Evolutionary conservation across 2,113 vertebrate genomes (phyloP).

Genomic region (Tragelaphus buxtoni): DNA sequence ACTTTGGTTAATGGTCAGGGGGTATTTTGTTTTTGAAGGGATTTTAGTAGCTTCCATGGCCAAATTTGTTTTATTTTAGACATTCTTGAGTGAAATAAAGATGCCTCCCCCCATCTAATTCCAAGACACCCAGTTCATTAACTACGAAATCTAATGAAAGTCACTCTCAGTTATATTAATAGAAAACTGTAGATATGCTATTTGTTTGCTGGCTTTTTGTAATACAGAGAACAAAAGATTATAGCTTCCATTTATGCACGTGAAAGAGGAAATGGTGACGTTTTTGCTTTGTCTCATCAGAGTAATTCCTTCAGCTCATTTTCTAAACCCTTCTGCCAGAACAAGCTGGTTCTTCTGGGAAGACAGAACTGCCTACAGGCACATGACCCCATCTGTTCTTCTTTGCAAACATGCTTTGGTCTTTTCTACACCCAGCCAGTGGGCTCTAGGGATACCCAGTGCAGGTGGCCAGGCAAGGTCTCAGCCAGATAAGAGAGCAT

Average conservation of each 20-base stretch:
- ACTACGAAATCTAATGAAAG: neutral
- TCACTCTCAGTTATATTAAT: neutral
- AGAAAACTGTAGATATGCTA: neutral
- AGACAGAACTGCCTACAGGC: constrained; percentile 18
- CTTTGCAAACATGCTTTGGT: neutral
- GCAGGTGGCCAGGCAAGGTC: neutral
- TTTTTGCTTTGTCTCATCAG: constrained; percentile 7
- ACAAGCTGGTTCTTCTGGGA: constrained; percentile 23
- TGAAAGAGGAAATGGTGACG: neutral
- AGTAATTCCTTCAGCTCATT: constrained; percentile 44
- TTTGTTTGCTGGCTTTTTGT: neutral
- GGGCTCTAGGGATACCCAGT: neutral
- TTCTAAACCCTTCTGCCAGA: constrained; percentile 49
- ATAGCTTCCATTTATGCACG: neutral
- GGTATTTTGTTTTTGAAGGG: constrained; percentile 5
- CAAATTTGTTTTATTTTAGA: neutral
- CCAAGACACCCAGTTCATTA: neutral
- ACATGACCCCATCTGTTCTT: constrained; percentile 35
- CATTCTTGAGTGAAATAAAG: neutral
- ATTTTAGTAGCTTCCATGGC: neutral
- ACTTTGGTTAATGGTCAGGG: neutral
- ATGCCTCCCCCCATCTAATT: neutral
- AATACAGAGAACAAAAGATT: neutral
- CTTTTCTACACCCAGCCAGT: neutral
- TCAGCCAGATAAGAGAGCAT: neutral